Evolutionary conservation across 2,113 vertebrate genomes (phyloP), one percentile per base, ranked within the genome.

Genomic region (Chroicocephalus ridibundus): DNA sequence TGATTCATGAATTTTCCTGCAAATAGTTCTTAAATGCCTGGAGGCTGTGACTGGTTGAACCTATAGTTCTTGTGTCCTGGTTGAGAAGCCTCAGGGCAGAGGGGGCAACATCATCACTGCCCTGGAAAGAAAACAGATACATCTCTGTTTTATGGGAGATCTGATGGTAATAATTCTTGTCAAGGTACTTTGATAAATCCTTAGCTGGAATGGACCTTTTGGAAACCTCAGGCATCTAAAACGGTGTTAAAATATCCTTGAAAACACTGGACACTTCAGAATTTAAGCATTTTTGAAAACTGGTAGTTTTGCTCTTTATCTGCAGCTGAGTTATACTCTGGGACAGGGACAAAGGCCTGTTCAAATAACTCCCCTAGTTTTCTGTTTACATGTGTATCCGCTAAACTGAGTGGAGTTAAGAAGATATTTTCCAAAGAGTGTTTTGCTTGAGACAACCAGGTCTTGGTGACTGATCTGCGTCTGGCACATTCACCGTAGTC

Each of bases 101-200:
- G 8, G 8, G 5, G 25, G 12, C 6, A 40, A 57, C 8, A 51
- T 3, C 6, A 36, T 47, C 25, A 54, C 15, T 2, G 1, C 16
- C 31, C n/a, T 44, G n/a, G 40, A 44, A 60, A 66, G 36, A 44
- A 71, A 92, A 44, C 22, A 44, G n/a, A 29, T 47, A n/a, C 3
- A 10, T 26, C 10, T 34, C 5, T 55, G 22, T 26, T 71, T 61
- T 64, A 26, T 49, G 46, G n/a, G 13, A 76, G 26, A 51, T 31
- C 16, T 32, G 64, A 24, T 34, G 40, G 20, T 31, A 78, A 34
- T 60, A 71, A 55, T 55, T 17, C 13, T 44, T 46, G 24, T 6
- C 24, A 62, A 51, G 12, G 12, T 40, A 52, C 27, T 72, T 51
- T 68, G 47, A 22, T 42, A 86, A 69, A 74, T 44, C 29, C 3